Evolutionary conservation across 1,140 invertebrate genomes (phyloP), one percentile per base, ranked within the genome.

Genomic region (Scaptodrosophila lebanonensis): DNA sequence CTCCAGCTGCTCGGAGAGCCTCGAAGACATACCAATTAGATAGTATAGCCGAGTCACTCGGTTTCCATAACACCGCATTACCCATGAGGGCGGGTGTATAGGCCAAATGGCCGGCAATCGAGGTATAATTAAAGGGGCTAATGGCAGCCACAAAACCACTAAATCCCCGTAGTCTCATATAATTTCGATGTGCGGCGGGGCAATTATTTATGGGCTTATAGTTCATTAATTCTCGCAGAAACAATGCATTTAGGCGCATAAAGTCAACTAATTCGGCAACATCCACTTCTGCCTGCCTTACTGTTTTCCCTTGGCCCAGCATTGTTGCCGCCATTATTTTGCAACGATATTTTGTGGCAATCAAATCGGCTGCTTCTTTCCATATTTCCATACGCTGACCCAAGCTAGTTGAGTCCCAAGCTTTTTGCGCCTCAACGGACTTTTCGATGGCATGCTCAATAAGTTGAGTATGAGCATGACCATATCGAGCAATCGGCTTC

Each of bases 71-170:
- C 4, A 98, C 95, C 6, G 92, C 91, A 88, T 98, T 98, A n/a
- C 98, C 98, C 95, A 98, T 98, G 7, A 99, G 88, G 15, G 98
- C 96, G 1, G 98, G 98, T 1, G 97, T 97, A 66, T 96, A 95
- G 0, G 95, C 93, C 36, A 99, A 89, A 88, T 99, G 98, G 22
- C 96, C 98, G 40, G 97, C 98, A 76, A 99, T 99, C 2, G 98
- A 97, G 17, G 98, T 99, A 79, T 99, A 99, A 88, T 99, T 99
- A 86, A 99, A 99, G 0, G 98, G 98, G 57, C 97, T 96, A 2
- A 99, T 92, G 0, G 98, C 96, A 4, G 98, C 98, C 64, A 99
- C 93, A 87, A 99, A 99, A 3, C 98, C 98, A 88, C 98, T 97
- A 59, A 98, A 90, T 3, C 96, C 97, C 57, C 97, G 89, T 84